Evolutionary conservation across 2,113 vertebrate genomes (phyloP), one percentile per base, ranked within the genome.

Genomic region (Nicator chloris): DNA sequence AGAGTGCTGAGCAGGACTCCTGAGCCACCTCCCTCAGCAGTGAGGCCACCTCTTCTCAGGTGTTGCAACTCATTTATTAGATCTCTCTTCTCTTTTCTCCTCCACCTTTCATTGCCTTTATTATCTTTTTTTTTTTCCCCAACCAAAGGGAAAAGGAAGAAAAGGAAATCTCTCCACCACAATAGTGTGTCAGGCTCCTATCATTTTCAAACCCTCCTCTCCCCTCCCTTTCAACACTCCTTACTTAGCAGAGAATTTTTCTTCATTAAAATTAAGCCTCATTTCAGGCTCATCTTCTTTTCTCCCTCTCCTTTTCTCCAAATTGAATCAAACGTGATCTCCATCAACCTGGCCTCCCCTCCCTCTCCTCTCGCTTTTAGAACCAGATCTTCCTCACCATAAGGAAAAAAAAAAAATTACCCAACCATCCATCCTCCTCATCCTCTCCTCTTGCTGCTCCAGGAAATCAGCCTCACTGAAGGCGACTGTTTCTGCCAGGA

Each of bases 221-320:
- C 93, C 88, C 95, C 93, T 97, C 97, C 96, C 85, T 96, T 96
- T 91, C 95, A 91, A 96, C 95, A 96, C 97, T 97, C 91, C 90
- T 94, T 92, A 95, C 97, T 97, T 94, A 94, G 96, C 78, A 2
- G 95, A 95, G 94, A 97, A 98, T 97, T 98, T 96, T 87, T 88
- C 97, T 97, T 97, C 96, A 97, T 97, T 98, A 97, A 97, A 98
- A 97, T 97, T 97, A 98, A 97, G 97, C 92, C 82, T 98, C 90
- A 93, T 97, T 98, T 97, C 96, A 97, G 86, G 81, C 92, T 97
- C 92, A 96, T 97, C 97, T 95, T 97, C 91, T 96, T 97, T 95
- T 96, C 89, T 96, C 91, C 79, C 96, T 93, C 87, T 91, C 83
- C 95, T 95, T 92, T 95, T 93, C 97, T 97, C 96, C 95, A 95